Evolutionary conservation across 2,797 vertebrate species (phyloP).

Genomic region (Neolamprologus multifasciatus): DNA sequence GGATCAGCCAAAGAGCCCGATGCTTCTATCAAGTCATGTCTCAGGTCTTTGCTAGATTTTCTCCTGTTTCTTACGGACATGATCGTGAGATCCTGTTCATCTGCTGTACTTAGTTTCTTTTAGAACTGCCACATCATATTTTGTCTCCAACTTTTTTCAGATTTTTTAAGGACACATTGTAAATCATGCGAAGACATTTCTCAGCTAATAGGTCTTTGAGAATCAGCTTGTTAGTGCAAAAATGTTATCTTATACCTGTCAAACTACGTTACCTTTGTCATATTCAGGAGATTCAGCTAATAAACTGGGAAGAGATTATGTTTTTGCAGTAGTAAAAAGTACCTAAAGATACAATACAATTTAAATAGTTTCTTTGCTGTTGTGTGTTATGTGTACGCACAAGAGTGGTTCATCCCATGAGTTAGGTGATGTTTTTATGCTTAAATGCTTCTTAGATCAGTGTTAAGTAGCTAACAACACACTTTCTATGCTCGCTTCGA

Average conservation of each 20-base stretch:
- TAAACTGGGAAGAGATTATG: neutral
- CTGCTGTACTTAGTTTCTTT: neutral
- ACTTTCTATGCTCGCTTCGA: too few species aligned
- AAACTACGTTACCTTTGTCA: neutral
- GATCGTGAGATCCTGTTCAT: neutral
- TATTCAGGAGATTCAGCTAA: neutral
- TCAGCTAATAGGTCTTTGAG: neutral
- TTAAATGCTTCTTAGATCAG: neutral
- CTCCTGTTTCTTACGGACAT: neutral
- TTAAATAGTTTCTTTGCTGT: neutral
- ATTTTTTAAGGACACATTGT: neutral
- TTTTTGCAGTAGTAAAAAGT: neutral
- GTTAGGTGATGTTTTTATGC: neutral
- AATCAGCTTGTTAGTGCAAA: neutral
- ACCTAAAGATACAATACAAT: neutral
- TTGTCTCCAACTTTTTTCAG: too few species aligned
- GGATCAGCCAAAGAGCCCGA: neutral
- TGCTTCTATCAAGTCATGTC: neutral
- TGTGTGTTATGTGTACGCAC: neutral
- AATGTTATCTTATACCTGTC: neutral
- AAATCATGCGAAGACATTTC: neutral
- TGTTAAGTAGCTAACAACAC: neutral
- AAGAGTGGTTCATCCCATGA: neutral
- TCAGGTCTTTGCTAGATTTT: neutral
- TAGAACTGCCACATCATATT: neutral